These are phyloP conservation scores for Pantherophis guttatus DNA, from an alignment of 2,113 vertebrate genomes.

Conservation along the genomic window DNA sequence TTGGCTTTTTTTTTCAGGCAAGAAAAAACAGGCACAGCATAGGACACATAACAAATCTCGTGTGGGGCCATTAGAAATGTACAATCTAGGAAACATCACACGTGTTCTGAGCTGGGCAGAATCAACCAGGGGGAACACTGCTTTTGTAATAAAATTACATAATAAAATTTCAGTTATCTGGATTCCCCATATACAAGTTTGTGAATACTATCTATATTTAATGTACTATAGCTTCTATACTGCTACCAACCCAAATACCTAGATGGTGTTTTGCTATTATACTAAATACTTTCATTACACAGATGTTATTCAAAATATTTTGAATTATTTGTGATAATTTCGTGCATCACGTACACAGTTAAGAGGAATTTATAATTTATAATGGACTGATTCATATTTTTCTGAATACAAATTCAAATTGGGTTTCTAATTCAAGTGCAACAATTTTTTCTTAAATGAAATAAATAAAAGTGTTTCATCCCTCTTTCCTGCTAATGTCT, in stretches of 20 bases:
- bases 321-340: background rate
- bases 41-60: background rate
- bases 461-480: background rate
- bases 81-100: background rate
- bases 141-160: background rate
- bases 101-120: background rate
- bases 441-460: background rate
- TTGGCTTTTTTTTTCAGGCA: background rate
- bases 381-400: background rate
- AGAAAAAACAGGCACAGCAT: background rate
- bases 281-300: background rate
- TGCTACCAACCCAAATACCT: background rate
- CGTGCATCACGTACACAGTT: background rate
- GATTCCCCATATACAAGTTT: background rate
- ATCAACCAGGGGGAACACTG: background rate
- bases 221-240: background rate
- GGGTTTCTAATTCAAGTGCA: background rate
- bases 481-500: background rate
- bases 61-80: background rate
- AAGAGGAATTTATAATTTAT: background rate
- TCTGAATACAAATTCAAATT: background rate
- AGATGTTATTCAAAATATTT: background rate
- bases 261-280: background rate
- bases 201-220: background rate
- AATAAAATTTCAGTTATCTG: conserved; percentile 9